Base-by-base conservation (phyloP, 2,888 invertebrate genomes). In the Drosophila fungiperda region DNA sequence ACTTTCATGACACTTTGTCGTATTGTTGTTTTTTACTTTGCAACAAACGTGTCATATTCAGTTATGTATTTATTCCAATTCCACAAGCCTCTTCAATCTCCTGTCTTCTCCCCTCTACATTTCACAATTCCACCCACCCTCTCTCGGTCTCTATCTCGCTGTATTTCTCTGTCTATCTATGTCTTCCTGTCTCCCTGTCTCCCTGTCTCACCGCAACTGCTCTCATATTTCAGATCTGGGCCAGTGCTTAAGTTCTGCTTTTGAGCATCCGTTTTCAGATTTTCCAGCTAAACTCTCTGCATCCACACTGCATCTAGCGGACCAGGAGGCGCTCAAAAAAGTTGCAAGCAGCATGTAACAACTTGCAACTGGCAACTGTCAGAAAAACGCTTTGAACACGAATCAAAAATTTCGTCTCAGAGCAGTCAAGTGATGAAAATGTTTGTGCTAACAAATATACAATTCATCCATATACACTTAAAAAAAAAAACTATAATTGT, bases 1-100 rank as follows among this genome's bases (percentile, higher is more conserved):
- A 87, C 87, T 87, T 87, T 87, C 85, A 85, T 89, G 87, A 89
- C 87, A 87, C 87, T 87, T 87, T 87, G 89, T 87, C 84, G 78
- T 84, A 82, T 89, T 89, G 89, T 82, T 83, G 86, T 80, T 71
- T 73, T 79, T 62, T 84, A 83, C 87, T 82, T 86, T 87, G 85
- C 79, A 81, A 78, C 75, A 79, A 87, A 82, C 88, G 88, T 86
- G 88, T 88, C 86, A 86, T 82, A 83, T 86, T 88, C 86, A 86
- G 85, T 86, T 80, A 80, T 80, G 80, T 80, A 80, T 80, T 80
- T 80, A 80, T 80, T 76, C 79, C 78, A 69, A 78, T 79, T 74
- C 50, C 69, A 68, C 54, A 32, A 26, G 35, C 59, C 57, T 17
- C 50, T 38, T 17, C 35, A 15, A 20, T 11, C 20, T 35, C 15